Conservation (phyloP, 2,113 vertebrate genomes). For the Leucopsar rothschildi region DNA sequence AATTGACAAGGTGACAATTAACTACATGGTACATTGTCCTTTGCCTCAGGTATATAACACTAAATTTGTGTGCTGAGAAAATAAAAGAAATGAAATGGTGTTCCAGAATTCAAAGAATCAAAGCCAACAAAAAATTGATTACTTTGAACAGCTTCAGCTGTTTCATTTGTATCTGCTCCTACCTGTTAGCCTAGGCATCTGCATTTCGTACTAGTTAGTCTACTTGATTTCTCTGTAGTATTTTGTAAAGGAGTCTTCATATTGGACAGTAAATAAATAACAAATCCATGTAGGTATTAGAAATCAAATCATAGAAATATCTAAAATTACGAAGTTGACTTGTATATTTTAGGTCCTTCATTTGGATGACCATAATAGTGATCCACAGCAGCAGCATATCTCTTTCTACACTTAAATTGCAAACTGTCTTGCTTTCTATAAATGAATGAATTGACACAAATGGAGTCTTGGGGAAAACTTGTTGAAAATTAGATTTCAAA, state of each 20-base stretch:
- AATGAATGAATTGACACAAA: background rate
- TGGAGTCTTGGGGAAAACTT: background rate
- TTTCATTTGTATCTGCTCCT: background rate
- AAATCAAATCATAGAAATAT: background rate
- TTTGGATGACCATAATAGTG: background rate
- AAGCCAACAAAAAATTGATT: background rate
- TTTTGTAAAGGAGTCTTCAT: background rate
- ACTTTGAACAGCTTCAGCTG: background rate
- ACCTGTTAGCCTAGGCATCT: background rate
- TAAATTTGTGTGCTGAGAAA: conserved; percentile 6
- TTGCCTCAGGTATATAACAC: conserved; percentile 12
- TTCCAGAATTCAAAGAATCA: background rate
- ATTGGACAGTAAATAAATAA: background rate
- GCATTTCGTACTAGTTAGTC: background rate
- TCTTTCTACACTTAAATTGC: background rate
- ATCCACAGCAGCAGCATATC: background rate
- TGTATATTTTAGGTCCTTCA: background rate
- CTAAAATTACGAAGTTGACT: background rate
- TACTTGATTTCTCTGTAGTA: background rate
- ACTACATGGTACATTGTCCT: background rate
- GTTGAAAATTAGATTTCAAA: background rate
- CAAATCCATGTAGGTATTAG: background rate
- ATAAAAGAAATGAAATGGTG: background rate
- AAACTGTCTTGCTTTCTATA: fast-evolving
- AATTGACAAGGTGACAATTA: conserved; percentile 46